Evolutionary conservation across 2,888 invertebrate species (phyloP), one percentile per base, ranked within the genome.

Genomic region (Alviniconcha strummeri): DNA sequence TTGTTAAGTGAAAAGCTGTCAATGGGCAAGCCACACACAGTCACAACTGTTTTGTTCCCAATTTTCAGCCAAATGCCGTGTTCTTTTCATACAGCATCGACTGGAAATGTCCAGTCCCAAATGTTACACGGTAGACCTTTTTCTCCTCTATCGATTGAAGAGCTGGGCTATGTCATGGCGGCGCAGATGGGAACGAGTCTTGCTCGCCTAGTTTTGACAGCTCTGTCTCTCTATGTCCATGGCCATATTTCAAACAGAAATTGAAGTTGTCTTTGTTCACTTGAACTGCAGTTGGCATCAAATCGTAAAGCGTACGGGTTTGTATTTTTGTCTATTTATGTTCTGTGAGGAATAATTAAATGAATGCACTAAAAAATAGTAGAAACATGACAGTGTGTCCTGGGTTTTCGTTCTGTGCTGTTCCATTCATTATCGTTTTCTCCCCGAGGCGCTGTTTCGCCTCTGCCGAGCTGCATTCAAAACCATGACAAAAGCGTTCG

Each of bases 341-440:
- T 71, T 71, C 19, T 71, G 71, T 17, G 19, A 71, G 17, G 71
- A 60, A 60, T 60, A 60, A 17, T 19, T 8, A 71, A 8, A 19
- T 71, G 71, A 71, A 71, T 71, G 71, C 71, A 71, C 19, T 71
- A 17, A 19, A 71, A 71, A 1, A 17, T 71, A 15, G 71, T 71
- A 19, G 71, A 71, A 71, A 3, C 17, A 71, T 19, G 71, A 17
- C 71, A 71, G 17, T 1, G 17, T 71, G 17, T 19, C 3, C 71
- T 19, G 71, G 17, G 13, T 19, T 17, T n/a, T 17, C n/a, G 13
- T 11, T 71, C n/a, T 71, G 71, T 71, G 71, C 19, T 71, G 71
- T 71, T 79, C 79, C 64, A 79, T 64, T 79, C 79, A 79, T 79
- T 64, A 57, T 67, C 13, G 19, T 64, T 13, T 79, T 60, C 60